Evolutionary conservation across 2,888 invertebrate species (phyloP).

Genomic region (Acanthosepion lycidas): DNA sequence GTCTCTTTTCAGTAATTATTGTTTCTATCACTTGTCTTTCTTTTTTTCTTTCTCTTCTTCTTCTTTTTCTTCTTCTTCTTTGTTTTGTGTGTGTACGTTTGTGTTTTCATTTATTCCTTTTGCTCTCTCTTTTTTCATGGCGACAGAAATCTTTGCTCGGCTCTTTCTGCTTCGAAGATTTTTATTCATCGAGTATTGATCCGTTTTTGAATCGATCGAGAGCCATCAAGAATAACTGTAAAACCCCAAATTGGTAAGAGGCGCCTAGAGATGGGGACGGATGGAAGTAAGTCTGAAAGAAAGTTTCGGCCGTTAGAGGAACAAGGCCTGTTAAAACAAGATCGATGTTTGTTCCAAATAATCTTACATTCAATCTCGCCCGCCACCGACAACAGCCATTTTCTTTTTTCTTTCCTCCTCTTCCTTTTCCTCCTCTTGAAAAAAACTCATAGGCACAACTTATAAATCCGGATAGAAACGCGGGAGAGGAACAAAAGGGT

Average conservation of each 20-base stretch:
- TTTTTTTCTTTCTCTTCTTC: not conserved
- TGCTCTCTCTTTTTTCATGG: not conserved
- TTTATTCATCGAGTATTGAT: slow-evolving; percentile 33
- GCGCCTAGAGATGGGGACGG: not conserved
- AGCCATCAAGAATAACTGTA: slow-evolving; percentile 4
- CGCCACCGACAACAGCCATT: too few species aligned
- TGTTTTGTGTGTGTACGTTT: too few species aligned
- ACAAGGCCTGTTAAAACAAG: not conserved
- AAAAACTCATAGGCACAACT: too few species aligned
- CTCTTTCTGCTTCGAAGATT: not conserved
- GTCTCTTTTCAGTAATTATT: too few species aligned
- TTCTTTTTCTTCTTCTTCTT: not conserved
- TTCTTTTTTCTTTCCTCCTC: too few species aligned
- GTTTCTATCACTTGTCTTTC: not conserved
- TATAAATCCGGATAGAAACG: too few species aligned
- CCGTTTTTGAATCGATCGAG: not conserved
- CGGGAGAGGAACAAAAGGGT: too few species aligned
- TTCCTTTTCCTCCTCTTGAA: too few species aligned
- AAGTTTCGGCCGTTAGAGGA: not conserved
- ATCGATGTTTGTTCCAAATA: too few species aligned
- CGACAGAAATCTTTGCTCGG: not conserved
- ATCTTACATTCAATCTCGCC: too few species aligned
- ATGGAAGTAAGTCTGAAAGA: not conserved
- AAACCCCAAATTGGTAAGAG: not conserved
- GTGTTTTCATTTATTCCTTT: not conserved